A percentile compares a stretch with the other conserved stretches of the same genome.
phyloP scores from a whole-genome alignment of 1,140 invertebrate genomes.

The Telenomus remus region DNA sequence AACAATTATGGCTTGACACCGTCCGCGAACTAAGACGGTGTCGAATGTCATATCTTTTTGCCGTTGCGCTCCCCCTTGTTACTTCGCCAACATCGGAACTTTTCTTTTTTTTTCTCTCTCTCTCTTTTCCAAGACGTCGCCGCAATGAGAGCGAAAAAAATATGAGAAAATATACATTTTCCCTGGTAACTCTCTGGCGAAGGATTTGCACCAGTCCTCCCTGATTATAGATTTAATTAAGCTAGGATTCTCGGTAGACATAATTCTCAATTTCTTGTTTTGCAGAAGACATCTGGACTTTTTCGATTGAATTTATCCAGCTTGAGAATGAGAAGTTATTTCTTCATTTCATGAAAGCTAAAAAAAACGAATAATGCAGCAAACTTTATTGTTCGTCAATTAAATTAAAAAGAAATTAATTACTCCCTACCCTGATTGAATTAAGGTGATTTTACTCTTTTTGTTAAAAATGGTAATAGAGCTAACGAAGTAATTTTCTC shows the following conservation, averaged over 20 bases:
- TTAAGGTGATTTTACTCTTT: no score
- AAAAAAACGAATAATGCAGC: no score
- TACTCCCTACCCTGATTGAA: no score
- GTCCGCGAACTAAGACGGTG: conserved; percentile 48
- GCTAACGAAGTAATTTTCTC: no score
- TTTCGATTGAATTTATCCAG: no score
- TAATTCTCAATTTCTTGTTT: no score
- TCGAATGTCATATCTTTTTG: conserved; percentile 57
- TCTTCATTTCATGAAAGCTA: no score
- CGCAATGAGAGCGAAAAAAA: conserved; percentile 41
- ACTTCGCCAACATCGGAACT: conserved; percentile 14
- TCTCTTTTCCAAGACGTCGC: conserved; percentile 10
- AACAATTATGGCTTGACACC: conserved; percentile 56
- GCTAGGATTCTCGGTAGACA: neutral
- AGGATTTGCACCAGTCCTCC: neutral
- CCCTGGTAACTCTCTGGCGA: neutral
- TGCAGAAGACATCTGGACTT: no score
- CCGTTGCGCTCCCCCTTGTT: conserved; percentile 32
- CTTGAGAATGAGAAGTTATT: no score
- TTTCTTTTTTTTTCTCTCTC: neutral
- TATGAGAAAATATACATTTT: conserved; percentile 31
- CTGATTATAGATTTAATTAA: conserved; percentile 1
- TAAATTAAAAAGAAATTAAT: no score
- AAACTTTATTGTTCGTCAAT: no score
- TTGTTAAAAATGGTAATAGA: no score